Evolutionary conservation across 1,140 invertebrate genomes (phyloP).

Genomic region (Drosophila sproati): DNA sequence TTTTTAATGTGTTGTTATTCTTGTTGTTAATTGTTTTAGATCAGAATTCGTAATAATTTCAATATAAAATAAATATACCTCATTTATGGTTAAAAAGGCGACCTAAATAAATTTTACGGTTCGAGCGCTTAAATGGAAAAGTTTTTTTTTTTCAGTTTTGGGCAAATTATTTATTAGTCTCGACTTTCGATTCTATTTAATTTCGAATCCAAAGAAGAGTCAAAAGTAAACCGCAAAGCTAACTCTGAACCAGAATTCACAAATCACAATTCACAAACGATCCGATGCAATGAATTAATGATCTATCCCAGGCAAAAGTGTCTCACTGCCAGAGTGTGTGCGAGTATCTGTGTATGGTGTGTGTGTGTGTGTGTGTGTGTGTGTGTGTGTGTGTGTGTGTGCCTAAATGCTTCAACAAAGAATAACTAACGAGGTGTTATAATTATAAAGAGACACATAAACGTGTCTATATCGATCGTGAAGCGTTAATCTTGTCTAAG

Average conservation of each 20-base stretch:
- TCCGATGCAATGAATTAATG: conserved; percentile 1
- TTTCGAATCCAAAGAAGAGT: background rate
- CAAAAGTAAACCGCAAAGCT: background rate
- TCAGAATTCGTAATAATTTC: too few relatives aligned
- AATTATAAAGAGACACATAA: conserved; percentile 67
- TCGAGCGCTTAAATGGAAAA: too few relatives aligned
- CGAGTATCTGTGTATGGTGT: background rate
- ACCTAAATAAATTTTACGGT: too few relatives aligned
- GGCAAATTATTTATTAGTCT: too few relatives aligned
- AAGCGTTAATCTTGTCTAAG: conserved; percentile 70
- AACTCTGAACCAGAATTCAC: background rate
- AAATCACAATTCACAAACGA: conserved; percentile 4
- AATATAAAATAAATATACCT: too few relatives aligned
- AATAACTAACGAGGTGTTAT: conserved; percentile 82
- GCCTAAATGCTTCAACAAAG: conserved; percentile 74
- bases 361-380: background rate
- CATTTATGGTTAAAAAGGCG: too few relatives aligned
- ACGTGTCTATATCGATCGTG: conserved; percentile 37
- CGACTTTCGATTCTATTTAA: too few relatives aligned
- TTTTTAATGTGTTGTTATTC: too few relatives aligned
- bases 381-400: conserved; percentile 18
- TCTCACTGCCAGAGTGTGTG: background rate
- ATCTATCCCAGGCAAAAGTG: background rate
- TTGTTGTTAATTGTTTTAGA: too few relatives aligned
- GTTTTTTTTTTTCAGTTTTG: too few relatives aligned